Evolutionary conservation across 2,888 invertebrate species (phyloP), one percentile per base, ranked within the genome.

Genomic region (Hirtodrosophila cameraria): DNA sequence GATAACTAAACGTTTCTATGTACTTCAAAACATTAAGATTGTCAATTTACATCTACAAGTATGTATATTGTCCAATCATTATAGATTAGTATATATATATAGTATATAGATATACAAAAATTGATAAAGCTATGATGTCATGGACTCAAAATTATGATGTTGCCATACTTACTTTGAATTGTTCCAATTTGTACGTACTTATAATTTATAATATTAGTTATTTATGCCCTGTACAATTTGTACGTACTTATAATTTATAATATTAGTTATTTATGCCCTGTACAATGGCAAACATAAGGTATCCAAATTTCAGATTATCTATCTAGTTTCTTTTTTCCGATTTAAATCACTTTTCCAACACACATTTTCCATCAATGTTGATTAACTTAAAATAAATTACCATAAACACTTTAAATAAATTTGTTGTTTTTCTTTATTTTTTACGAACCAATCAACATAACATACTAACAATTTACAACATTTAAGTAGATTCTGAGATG

Each of bases 81-180:
- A n/a, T 13, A 48, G 18, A 20, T 53, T 46, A 35, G 35, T 16
- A 13, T 15, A 3, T 35, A 2, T 38, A 23, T 39, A 39, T 28
- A 25, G 28, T 9, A 25, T n/a, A 41, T 6, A 18, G 48, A n/a
- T 36, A 12, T 2, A 18, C 8, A 3, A 25, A 33, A 15, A 12
- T 43, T 52, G 52, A 61, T 62, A 61, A 41, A 8, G 30, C 20
- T n/a, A 52, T 62, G 62, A 62, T 62, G 52, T 61, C 62, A 62
- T 46, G 18, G 15, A 13, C 16, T 42, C 25, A 36, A 36, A 38
- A 25, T 30, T 42, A 27, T n/a, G 7, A 25, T 16, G 12, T 6
- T 15, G 13, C 35, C 54, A 54, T 57, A 57, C 33, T 27, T 16
- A 20, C 13, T n/a, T 8, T 13, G 7, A 33, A 5, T 39, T 33